Conservation (phyloP, 2,113 vertebrate species). For the Petrocephalus zakoni region DNA sequence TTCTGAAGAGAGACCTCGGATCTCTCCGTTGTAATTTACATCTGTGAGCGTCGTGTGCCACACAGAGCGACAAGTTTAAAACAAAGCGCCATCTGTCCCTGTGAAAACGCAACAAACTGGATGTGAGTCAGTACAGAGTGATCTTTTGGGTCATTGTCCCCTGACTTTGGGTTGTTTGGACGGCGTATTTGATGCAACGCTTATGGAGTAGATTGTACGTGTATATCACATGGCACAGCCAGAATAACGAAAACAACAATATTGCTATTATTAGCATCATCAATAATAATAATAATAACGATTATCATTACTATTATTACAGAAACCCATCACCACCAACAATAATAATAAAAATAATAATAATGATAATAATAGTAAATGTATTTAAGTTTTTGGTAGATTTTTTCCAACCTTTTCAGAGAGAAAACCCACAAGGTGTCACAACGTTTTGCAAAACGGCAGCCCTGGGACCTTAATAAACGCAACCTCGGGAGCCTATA, state of each 20-base stretch:
- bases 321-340: background rate
- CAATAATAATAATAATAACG: background rate
- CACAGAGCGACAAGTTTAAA: background rate
- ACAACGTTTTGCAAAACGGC: background rate
- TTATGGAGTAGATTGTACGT: background rate
- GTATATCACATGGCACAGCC: background rate
- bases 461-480: background rate
- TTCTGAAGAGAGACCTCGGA: background rate
- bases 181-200: background rate
- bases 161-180: background rate
- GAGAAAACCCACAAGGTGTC: background rate
- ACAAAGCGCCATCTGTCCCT: background rate
- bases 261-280: background rate
- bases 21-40: background rate
- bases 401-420: background rate
- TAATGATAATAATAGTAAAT: background rate
- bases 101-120: slow-evolving; percentile 1
- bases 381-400: background rate
- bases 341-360: background rate
- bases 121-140: background rate
- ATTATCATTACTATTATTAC: background rate
- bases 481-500: background rate
- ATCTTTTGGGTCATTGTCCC: background rate
- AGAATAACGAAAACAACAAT: background rate
- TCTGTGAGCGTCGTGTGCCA: background rate